phyloP scores from a whole-genome alignment of 2,113 vertebrate species.

The Vicugna pacos region DNA sequence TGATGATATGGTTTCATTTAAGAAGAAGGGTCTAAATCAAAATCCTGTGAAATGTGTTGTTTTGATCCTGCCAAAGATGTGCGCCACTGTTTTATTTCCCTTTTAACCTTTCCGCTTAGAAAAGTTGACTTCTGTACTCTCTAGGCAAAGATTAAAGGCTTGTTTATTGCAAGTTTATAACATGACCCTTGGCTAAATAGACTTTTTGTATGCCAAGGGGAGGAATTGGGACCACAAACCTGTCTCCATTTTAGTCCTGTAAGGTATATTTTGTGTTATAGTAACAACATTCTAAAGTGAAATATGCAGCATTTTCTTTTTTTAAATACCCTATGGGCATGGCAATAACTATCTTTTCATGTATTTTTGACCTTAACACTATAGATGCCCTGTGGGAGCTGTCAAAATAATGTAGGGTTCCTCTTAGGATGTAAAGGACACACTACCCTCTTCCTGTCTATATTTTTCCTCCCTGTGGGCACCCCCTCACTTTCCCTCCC shows the following conservation, averaged over 20 bases:
- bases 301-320: conserved; percentile 52
- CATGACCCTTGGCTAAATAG: conserved; percentile 5
- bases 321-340: conserved; percentile 24
- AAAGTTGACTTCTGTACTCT: background rate
- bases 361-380: conserved; percentile 82
- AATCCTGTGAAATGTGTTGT: background rate
- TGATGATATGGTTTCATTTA: background rate
- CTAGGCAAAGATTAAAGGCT: background rate
- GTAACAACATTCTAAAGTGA: conserved; percentile 22
- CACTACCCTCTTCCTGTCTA: background rate
- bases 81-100: background rate
- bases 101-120: background rate
- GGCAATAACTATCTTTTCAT: conserved; percentile 64
- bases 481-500: background rate
- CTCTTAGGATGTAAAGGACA: conserved; percentile 68
- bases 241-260: background rate
- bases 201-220: conserved; percentile 2
- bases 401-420: conserved; percentile 81
- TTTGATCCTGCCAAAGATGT: conserved; percentile 3
- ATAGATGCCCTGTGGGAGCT: conserved; percentile 77
- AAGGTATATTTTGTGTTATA: background rate
- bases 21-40: background rate
- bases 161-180: conserved; percentile 37
- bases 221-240: background rate
- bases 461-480: background rate